Percentiles rank a stretch among this genome's conserved stretches.
Conservation (phyloP, 2,113 vertebrate species). For the Andinoacara biseriatus region DNA sequence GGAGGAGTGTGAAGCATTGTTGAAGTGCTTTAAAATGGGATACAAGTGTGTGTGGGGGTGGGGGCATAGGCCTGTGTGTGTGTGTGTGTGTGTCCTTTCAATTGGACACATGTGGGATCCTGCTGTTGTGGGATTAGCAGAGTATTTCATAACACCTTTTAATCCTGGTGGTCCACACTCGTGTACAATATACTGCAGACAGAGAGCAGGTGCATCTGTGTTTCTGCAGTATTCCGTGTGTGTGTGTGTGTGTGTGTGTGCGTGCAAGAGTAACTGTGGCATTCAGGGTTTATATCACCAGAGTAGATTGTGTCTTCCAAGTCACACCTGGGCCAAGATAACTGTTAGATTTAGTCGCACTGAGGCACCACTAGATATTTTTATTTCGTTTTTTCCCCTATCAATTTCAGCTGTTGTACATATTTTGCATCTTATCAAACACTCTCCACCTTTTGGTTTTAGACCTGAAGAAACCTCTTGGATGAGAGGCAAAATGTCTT, state of each 20-base stretch:
- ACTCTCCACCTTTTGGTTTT: not conserved
- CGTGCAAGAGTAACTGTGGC: not conserved
- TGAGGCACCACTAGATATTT: not conserved
- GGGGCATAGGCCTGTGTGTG: not conserved
- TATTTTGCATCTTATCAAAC: not conserved
- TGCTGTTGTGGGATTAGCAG: conserved; percentile 35
- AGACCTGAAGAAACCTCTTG: too few species aligned
- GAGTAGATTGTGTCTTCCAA: not conserved
- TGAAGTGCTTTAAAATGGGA: conserved; percentile 27
- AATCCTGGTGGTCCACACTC: conserved; percentile 13
- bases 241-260: not conserved
- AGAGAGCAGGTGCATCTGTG: not conserved
- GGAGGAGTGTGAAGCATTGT: conserved; percentile 17
- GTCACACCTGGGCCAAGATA: not conserved
- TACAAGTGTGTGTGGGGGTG: conserved; percentile 9
- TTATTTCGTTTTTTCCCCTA: not conserved
- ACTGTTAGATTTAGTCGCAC: not conserved
- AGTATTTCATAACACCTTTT: conserved; percentile 31
- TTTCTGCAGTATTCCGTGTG: not conserved
- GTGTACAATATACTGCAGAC: not conserved
- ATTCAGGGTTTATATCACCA: not conserved
- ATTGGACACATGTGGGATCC: conserved; percentile 24
- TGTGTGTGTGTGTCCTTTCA: conserved; percentile 24
- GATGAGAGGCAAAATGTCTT: too few species aligned
- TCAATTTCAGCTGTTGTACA: too few species aligned